These are phyloP conservation scores for Brachionus calyciflorus DNA, from an alignment of 1,140 invertebrate species.

Conservation along the genomic window DNA sequence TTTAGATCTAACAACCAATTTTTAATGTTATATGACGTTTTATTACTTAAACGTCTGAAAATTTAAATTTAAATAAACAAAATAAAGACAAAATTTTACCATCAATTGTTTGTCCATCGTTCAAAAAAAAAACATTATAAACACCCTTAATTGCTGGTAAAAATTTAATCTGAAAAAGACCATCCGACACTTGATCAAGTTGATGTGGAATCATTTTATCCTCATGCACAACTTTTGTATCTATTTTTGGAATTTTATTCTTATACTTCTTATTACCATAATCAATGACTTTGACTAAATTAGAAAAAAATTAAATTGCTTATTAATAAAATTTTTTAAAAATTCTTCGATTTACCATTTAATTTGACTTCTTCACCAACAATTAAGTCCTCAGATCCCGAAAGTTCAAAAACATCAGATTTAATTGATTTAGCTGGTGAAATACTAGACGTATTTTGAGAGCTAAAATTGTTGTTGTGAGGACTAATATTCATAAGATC, in stretches of 20 bases:
- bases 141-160: not conserved
- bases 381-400: constrained; percentile 13
- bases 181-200: not conserved
- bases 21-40: no score
- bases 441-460: no score
- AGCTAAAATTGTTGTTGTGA: no score
- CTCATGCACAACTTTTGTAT: not conserved
- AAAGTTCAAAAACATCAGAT: not conserved
- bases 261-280: constrained; percentile 2
- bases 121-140: not conserved
- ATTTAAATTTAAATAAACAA: no score
- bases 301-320: not conserved
- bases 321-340: no score
- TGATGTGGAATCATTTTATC: not conserved
- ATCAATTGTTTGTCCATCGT: constrained; percentile 3
- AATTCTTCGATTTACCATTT: not conserved
- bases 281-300: constrained; percentile 23
- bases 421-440: not conserved
- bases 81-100: no score
- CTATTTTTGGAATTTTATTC: not conserved
- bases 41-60: no score
- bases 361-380: constrained; percentile 37
- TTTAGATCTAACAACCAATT: no score
- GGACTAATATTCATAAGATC: no score
- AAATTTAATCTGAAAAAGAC: constrained; percentile 23